Conservation (phyloP, 2,888 invertebrate species). For the Dicycla oo region DNA sequence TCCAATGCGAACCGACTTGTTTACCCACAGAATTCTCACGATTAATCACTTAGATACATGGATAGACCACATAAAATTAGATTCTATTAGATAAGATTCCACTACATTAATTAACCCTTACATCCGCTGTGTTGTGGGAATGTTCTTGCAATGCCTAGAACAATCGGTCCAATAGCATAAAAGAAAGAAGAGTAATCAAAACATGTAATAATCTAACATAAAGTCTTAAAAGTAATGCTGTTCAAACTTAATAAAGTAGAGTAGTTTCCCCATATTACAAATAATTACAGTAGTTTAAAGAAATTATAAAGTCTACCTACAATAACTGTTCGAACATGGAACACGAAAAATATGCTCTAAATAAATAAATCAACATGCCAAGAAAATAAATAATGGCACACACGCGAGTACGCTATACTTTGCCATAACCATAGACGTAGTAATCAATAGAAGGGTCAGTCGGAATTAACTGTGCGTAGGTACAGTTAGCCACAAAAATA, state of each 20-base stretch:
- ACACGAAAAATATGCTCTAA: constrained; percentile 55
- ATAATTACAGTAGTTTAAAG: constrained; percentile 38
- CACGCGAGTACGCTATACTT: constrained; percentile 58
- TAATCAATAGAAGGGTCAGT: constrained; percentile 61
- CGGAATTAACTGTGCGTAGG: constrained; percentile 51
- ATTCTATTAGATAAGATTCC: constrained; percentile 48
- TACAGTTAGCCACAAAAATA: constrained; percentile 53
- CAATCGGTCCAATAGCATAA: constrained; percentile 32
- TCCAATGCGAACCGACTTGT: constrained; percentile 44
- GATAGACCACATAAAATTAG: constrained; percentile 40
- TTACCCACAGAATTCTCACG: constrained; percentile 52
- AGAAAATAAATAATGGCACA: constrained; percentile 62
- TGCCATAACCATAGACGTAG: constrained; percentile 45
- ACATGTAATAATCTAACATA: constrained; percentile 4
- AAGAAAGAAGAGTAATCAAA: constrained; percentile 37
- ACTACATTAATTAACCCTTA: constrained; percentile 46
- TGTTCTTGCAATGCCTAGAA: constrained; percentile 36
- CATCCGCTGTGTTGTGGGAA: constrained; percentile 50
- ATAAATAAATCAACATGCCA: constrained; percentile 61
- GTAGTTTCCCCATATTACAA: constrained; percentile 14
- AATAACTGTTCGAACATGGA: constrained; percentile 29
- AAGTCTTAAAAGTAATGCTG: constrained; percentile 17
- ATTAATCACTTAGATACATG: constrained; percentile 49
- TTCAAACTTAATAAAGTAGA: constrained; percentile 32
- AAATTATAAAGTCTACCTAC: constrained; percentile 42